Evolutionary conservation across 2,113 vertebrate genomes (phyloP).

Genomic region (Hylia prasina): DNA sequence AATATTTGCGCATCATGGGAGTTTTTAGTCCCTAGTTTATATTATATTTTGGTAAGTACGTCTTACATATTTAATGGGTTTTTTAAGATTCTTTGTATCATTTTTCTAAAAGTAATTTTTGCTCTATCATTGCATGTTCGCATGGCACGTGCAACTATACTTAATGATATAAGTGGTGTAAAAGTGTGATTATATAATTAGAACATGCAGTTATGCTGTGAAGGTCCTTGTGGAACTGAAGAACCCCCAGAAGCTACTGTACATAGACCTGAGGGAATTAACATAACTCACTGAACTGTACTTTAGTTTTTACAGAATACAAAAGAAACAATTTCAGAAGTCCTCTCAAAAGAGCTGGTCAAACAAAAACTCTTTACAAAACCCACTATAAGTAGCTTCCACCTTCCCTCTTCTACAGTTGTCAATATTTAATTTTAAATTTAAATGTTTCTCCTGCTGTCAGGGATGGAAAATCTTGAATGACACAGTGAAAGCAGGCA

Average conservation of each 20-base stretch:
- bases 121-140: neutral
- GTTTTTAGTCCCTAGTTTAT: neutral
- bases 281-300: neutral
- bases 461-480: neutral
- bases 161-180: conserved; percentile 53
- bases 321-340: neutral
- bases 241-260: neutral
- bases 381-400: neutral
- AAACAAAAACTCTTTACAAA: neutral
- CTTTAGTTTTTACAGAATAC: neutral
- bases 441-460: neutral
- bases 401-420: neutral
- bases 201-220: conserved; percentile 14
- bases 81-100: neutral
- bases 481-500: neutral
- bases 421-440: neutral
- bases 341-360: neutral
- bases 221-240: conserved; percentile 39
- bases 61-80: neutral
- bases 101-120: conserved; percentile 40
- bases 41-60: neutral
- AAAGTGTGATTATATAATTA: conserved; percentile 58
- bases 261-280: neutral
- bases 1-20: neutral
- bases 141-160: conserved; percentile 25